Evolutionary conservation across 2,113 vertebrate species (phyloP).

Genomic region (Solea senegalensis): DNA sequence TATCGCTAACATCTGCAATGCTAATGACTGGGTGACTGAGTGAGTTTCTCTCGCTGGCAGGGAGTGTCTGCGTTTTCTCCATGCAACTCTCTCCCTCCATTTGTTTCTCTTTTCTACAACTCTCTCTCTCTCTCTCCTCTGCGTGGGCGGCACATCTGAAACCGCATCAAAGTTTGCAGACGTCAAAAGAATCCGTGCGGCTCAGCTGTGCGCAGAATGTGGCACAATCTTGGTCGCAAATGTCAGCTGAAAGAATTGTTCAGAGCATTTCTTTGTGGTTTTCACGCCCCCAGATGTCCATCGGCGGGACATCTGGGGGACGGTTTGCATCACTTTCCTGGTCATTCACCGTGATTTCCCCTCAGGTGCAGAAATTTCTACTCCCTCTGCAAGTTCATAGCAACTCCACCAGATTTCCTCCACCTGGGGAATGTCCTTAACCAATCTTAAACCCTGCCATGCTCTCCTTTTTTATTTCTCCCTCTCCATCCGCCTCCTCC

Average conservation of each 20-base stretch:
- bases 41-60: conserved; percentile 50
- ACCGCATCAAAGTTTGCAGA: conserved; percentile 59
- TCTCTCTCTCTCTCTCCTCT: conserved; percentile 29
- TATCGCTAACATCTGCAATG: conserved; percentile 84
- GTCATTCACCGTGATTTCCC: conserved; percentile 22
- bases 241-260: conserved; percentile 46
- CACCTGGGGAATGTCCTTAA: conserved; percentile 44
- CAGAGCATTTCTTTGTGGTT: conserved; percentile 35
- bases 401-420: conserved; percentile 48
- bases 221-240: conserved; percentile 43
- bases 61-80: conserved; percentile 54
- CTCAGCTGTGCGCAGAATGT: conserved; percentile 68
- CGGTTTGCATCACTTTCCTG: conserved; percentile 13
- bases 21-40: conserved; percentile 80
- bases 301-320: conserved; percentile 26
- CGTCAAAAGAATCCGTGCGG: conserved; percentile 54
- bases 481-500: conserved; percentile 2
- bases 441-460: conserved; percentile 37
- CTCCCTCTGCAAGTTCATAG: conserved; percentile 20
- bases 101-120: conserved; percentile 9
- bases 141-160: conserved; percentile 63
- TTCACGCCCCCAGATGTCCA: conserved; percentile 26
- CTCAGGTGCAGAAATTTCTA: too few species aligned
- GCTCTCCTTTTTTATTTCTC: conserved; percentile 8
- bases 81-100: conserved; percentile 26